These are phyloP conservation scores for Aphis craccivora DNA, from an alignment of 1,140 invertebrate genomes.

Conservation along the genomic window DNA sequence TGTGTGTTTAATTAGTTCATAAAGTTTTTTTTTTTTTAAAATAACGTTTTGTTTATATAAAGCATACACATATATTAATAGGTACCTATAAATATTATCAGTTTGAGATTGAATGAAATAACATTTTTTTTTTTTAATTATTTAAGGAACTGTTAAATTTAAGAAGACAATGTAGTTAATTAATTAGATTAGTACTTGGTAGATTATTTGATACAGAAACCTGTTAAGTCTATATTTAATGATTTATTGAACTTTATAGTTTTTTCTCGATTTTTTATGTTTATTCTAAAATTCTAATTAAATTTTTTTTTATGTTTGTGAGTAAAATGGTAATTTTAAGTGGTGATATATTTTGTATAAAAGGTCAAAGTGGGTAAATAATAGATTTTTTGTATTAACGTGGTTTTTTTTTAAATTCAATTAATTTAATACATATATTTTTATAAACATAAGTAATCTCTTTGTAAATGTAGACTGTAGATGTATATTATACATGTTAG, in stretches of 20 bases:
- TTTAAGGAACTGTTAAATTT: neutral
- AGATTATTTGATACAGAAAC: neutral
- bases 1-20: neutral
- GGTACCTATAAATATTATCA: neutral
- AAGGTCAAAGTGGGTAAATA: neutral
- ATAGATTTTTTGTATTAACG: neutral
- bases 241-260: too few species aligned
- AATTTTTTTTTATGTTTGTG: neutral
- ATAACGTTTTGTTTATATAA: neutral
- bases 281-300: neutral
- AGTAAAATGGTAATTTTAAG: neutral
- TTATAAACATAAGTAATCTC: neutral
- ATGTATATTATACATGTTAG: neutral
- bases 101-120: neutral
- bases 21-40: neutral
- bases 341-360: neutral
- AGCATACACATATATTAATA: neutral
- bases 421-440: neutral
- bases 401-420: neutral
- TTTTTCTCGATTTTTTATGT: too few species aligned
- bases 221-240: neutral
- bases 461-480: neutral
- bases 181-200: neutral
- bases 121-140: neutral
- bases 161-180: neutral